These are phyloP conservation scores for Diabrotica virgifera DNA, from an alignment of 1,140 invertebrate species.

Conservation along the genomic window DNA sequence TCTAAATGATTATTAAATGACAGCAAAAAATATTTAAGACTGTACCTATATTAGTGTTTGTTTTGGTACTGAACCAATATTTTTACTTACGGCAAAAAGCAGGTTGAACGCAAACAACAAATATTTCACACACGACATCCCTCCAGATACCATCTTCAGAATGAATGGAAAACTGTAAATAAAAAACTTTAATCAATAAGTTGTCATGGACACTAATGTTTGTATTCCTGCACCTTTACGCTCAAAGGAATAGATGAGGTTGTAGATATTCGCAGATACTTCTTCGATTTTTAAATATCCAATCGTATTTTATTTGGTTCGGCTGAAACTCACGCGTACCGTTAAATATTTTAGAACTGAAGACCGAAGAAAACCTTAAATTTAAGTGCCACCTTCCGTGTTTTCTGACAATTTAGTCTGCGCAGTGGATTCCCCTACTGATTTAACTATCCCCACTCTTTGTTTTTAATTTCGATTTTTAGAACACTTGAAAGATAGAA, in stretches of 20 bases:
- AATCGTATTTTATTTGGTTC: no score
- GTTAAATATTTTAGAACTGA: no score
- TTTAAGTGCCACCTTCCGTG: no score
- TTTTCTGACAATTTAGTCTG: background rate
- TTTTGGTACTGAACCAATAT: background rate
- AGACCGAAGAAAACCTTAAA: no score
- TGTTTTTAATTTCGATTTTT: no score
- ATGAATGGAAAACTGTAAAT: background rate
- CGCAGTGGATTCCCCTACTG: background rate
- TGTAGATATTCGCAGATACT: no score
- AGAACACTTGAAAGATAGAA: no score
- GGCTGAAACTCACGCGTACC: no score
- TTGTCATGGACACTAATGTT: background rate
- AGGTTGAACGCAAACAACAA: conserved; percentile 78
- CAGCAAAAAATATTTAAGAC: no score
- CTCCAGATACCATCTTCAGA: conserved; percentile 64
- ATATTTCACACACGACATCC: conserved; percentile 77
- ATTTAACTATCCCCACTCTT: background rate
- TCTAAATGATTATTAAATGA: background rate
- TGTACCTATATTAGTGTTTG: no score
- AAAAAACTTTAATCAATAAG: conserved; percentile 13
- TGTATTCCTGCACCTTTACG: background rate
- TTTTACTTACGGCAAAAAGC: conserved; percentile 73
- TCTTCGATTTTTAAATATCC: no score
- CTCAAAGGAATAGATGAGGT: background rate